Evolutionary conservation across 2,113 vertebrate genomes (phyloP), one percentile per base, ranked within the genome.

Genomic region (Sigmodon hispidus): DNA sequence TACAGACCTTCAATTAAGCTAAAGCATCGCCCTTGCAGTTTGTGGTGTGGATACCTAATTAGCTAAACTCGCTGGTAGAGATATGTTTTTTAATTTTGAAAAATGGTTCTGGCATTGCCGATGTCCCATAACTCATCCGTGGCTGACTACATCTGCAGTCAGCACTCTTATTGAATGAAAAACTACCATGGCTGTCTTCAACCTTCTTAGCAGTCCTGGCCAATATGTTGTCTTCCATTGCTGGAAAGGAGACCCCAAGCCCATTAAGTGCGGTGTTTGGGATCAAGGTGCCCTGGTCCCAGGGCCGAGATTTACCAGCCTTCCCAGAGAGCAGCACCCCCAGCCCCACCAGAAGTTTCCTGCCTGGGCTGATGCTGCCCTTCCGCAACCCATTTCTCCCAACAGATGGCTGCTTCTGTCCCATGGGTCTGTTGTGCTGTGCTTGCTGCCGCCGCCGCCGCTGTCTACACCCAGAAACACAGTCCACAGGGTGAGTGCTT

Each of bases 401-500:
- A 26, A 88, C 99, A 99, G 99, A 99, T 99, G 99, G 99, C 99
- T 94, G 99, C 98, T 98, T 99, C 99, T 34, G 98, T 99, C 98
- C 99, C 99, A 26, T 99, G 99, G 95, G 98, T 99, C 97, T 99
- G 99, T 98, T 99, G 99, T 67, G 96, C 97, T 94, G 97, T 99
- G 98, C 99, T 99, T 95, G 99, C 99, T 61, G 99, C 99, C 0
- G 99, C 98, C 0, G 98, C 99, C 76, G 99, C 99, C 96, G 99
- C 99, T 93, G 99, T 99, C 94, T 99, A 99, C 0, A 98, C 99
- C 88, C 99, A 99, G 98, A 99, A 98, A 98, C 99, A 99, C 98
- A 99, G 98, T 98, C 99, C 99, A 94, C 99, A 98, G 87, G 99
- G 99, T 99, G 98, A 99, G 99, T 99, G 70, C 91, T 40, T 12